Base-by-base conservation (phyloP, 2,888 invertebrate genomes). In the Tholera decimalis region DNA sequence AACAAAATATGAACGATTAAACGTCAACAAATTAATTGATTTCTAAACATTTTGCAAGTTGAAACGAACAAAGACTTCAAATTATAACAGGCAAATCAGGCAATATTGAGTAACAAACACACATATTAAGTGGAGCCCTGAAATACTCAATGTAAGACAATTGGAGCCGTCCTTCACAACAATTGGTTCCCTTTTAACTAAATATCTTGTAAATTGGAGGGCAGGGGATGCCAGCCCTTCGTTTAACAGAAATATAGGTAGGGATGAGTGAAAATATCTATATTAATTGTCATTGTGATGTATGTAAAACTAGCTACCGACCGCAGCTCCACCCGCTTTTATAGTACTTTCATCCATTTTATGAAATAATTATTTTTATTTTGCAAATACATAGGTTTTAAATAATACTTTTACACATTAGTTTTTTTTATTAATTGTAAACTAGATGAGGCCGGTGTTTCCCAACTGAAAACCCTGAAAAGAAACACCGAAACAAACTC, bases 141-240 rank as follows among this genome's bases (percentile, higher is more conserved):
- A 83, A 82, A 82, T 82, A 83, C 73, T 83, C 81, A 85, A 85
- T 85, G 85, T 84, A 87, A 89, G 90, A 90, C 89, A 90, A 91
- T 89, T 87, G 86, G 83, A 60, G 66, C 83, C 69, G 72, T 81
- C 85, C 85, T 87, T 82, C 73, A 79, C 83, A 81, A 85, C 89
- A 90, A 91, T 90, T 90, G 90, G 83, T 82, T 83, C 87, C 89
- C 88, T 88, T 87, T 89, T 86, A 85, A 82, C 81, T 84, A 81
- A 85, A 88, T 88, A 86, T 86, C 87, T 88, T 83, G 86, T 80
- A 90, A 90, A 91, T 91, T 91, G 89, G 83, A 83, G 82, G 82
- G 87, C 79, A 84, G 59, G 80, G 83, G 76, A 66, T 72, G 69
- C 53, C 68, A 74, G 73, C 80, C 86, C 86, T 85, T 87, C 83